Base-by-base conservation (phyloP, 2,888 invertebrate species). In the Kryphioiulus occultus region DNA sequence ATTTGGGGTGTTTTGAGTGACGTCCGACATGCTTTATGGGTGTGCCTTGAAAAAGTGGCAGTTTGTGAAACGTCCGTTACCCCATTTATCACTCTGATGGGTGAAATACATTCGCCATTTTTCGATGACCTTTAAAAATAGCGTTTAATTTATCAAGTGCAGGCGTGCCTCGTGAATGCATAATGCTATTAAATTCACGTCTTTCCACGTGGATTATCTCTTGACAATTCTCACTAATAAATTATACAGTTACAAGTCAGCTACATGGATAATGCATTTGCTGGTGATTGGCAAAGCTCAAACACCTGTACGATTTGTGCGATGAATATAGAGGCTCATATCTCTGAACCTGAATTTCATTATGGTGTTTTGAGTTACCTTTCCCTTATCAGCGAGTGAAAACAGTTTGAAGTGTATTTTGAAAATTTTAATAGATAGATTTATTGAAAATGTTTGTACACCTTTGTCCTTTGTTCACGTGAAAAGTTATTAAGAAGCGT, bases 101-200 rank as follows among this genome's bases (percentile, higher is more conserved):
- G n/a, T 59, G 53, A 59, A 59, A 59, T 59, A 59, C 9, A 39
- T 39, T 39, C 39, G 39, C 39, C 39, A 39, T n/a, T 39, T 68
- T 26, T 12, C 68, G 68, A 68, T 68, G 68, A 68, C 68, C 68
- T 68, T 68, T 68, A 26, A 26, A 26, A 68, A 68, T 68, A 26
- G 68, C 68, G 26, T 68, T 68, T 68, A 68, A 68, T 68, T 68
- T 68, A 68, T 68, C 68, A 68, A 68, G 68, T 68, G 26, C 68
- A 68, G 68, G 68, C 68, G 68, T 68, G 68, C 68, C 68, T 68
- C 26, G n/a, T 68, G 68, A 68, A 68, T 68, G 26, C 68, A 26
- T 68, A 68, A 26, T 68, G 68, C 26, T 26, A 68, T 68, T 68
- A 68, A 26, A 68, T 26, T 15, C 68, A 68, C 26, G 26, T 68